Evolutionary conservation across 2,888 invertebrate genomes (phyloP).

Genomic region (Trachelus troglodyta): DNA sequence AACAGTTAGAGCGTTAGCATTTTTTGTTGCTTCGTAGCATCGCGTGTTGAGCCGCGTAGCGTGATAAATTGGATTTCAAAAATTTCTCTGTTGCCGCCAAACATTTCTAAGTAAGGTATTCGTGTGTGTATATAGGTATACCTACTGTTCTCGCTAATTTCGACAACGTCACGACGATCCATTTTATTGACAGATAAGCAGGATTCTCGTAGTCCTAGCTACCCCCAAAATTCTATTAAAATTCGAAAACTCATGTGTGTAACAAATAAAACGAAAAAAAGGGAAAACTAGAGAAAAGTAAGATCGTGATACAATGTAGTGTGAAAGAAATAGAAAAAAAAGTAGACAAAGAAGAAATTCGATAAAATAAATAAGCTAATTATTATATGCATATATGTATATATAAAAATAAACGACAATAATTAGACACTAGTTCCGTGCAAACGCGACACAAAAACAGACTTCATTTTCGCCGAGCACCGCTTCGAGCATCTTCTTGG

Average conservation of each 20-base stretch:
- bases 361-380: not conserved
- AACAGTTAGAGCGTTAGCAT: slow-evolving; percentile 51
- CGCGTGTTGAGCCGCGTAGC: slow-evolving; percentile 4
- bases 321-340: not conserved
- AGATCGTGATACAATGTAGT: not conserved
- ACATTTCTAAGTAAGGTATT: not conserved
- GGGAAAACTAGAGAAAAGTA: not conserved
- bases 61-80: not conserved
- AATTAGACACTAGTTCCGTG: not conserved
- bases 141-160: not conserved
- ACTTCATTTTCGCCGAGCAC: not conserved
- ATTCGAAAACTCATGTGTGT: not conserved
- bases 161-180: not conserved
- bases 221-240: not conserved
- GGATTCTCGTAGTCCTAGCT: not conserved
- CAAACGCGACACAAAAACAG: slow-evolving; percentile 3
- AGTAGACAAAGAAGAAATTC: not conserved
- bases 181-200: not conserved
- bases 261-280: not conserved
- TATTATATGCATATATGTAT: not conserved
- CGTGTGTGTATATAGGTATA: not conserved
- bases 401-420: not conserved
- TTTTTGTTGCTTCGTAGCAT: not conserved
- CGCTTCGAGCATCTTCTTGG: not conserved
- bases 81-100: not conserved